Evolutionary conservation across 2,797 vertebrate species (phyloP).

Genomic region (Lagorchestes hirsutus): DNA sequence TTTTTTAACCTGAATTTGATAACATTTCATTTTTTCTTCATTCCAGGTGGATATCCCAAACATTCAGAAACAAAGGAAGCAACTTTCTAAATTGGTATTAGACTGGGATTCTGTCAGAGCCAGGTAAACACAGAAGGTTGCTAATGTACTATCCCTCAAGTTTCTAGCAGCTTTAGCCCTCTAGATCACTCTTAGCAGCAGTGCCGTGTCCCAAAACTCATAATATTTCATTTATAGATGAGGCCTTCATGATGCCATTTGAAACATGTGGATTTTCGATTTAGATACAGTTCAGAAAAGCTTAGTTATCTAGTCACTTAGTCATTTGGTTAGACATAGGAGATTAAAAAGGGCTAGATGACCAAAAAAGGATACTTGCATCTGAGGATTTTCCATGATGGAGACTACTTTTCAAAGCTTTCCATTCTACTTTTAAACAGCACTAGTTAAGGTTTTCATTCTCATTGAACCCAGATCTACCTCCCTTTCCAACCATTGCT

Average conservation of each 20-base stretch:
- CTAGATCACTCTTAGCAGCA: background rate
- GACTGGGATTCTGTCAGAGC: slow-evolving; percentile 98
- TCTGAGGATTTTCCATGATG: background rate
- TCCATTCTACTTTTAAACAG: background rate
- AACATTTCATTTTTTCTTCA: background rate
- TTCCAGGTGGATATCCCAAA: slow-evolving; percentile 96
- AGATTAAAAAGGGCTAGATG: background rate
- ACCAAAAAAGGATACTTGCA: background rate
- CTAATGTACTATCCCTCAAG: fast-evolving
- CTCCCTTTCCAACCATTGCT: background rate
- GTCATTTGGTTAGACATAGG: background rate
- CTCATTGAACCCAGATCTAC: background rate
- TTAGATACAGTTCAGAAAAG: background rate
- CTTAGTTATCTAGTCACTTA: background rate
- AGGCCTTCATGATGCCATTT: background rate
- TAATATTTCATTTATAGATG: background rate
- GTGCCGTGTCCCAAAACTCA: background rate
- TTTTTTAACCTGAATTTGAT: background rate
- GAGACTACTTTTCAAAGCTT: background rate
- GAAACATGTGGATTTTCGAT: background rate
- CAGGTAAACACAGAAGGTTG: slow-evolving; percentile 85
- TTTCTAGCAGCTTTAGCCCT: background rate
- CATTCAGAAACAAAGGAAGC: slow-evolving; percentile 98
- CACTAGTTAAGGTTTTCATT: background rate
- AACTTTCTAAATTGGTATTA: slow-evolving; percentile 95